Percentiles rank a stretch among this genome's conserved stretches.
These are phyloP conservation scores for Leptinotarsa defecta DNA, from an alignment of 1,140 invertebrate species.

Conservation along the genomic window DNA sequence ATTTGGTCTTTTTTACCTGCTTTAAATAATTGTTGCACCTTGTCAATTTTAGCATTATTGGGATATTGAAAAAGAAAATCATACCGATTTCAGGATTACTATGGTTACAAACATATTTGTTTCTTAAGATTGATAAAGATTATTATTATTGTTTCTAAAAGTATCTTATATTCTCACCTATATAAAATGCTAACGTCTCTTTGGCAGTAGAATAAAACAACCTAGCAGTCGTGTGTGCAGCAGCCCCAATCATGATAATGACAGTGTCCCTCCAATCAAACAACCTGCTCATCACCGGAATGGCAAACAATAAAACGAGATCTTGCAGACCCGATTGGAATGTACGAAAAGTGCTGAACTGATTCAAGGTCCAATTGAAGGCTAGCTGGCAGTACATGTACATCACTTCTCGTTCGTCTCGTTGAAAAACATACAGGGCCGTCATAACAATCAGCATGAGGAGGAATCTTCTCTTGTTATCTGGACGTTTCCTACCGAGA, in stretches of 20 bases:
- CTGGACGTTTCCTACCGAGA: constrained; percentile 58
- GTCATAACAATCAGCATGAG: constrained; percentile 70
- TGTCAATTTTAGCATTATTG: no score
- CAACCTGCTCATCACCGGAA: constrained; percentile 70
- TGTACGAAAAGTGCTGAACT: constrained; percentile 66
- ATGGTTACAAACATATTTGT: no score
- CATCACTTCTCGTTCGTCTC: constrained; percentile 72
- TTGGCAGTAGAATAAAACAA: constrained; percentile 67
- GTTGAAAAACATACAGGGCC: constrained; percentile 77
- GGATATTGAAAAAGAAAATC: no score
- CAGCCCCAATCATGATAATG: constrained; percentile 71
- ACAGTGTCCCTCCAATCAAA: constrained; percentile 70
- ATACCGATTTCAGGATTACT: no score
- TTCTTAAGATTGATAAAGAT: no score
- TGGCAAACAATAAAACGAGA: constrained; percentile 66
- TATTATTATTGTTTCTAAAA: no score
- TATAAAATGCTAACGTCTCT: constrained; percentile 63
- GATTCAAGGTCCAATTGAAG: constrained; percentile 68
- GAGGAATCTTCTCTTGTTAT: constrained; percentile 64
- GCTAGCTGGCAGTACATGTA: constrained; percentile 70
- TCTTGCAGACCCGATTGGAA: constrained; percentile 71
- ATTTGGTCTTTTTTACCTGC: no score
- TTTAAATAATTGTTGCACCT: no score
- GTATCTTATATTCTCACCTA: constrained; percentile 55
- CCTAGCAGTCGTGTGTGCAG: constrained; percentile 69